Evolutionary conservation across 1,140 invertebrate genomes (phyloP).

Genomic region (Drosophila pachea): DNA sequence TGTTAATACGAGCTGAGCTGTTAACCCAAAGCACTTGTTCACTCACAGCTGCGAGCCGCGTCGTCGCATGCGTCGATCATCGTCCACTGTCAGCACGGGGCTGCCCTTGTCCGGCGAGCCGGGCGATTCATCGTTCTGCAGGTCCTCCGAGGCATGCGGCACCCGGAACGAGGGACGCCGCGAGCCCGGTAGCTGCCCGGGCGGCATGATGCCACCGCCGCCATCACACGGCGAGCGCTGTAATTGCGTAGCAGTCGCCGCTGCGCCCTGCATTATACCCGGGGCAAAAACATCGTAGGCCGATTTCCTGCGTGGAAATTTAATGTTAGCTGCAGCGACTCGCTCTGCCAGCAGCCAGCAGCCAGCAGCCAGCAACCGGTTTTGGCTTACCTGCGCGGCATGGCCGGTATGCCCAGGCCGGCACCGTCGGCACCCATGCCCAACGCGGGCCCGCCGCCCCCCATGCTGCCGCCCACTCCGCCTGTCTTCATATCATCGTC

Average conservation of each 20-base stretch:
- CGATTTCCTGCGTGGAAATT: constrained; percentile 82
- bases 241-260: constrained; percentile 53
- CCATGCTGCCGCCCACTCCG: constrained; percentile 79
- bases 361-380: background rate
- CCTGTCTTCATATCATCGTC: constrained; percentile 85
- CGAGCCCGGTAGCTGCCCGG: constrained; percentile 74
- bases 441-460: constrained; percentile 78
- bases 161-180: constrained; percentile 86
- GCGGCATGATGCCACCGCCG: constrained; percentile 65
- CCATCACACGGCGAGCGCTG: constrained; percentile 70
- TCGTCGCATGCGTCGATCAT: constrained; percentile 86
- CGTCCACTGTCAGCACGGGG: constrained; percentile 83
- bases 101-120: constrained; percentile 77
- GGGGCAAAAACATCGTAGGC: constrained; percentile 88
- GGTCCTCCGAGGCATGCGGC: constrained; percentile 80
- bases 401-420: constrained; percentile 83
- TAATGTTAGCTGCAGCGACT: background rate
- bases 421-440: constrained; percentile 79
- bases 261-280: constrained; percentile 64
- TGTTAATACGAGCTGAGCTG: background rate
- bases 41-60: constrained; percentile 89
- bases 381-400: constrained; percentile 82
- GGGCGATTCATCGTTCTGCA: constrained; percentile 81
- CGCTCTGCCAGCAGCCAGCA: background rate
- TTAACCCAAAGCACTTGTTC: background rate